Evolutionary conservation across 2,888 invertebrate species (phyloP), one percentile per base, ranked within the genome.

Genomic region (Rhabditoides inermis): DNA sequence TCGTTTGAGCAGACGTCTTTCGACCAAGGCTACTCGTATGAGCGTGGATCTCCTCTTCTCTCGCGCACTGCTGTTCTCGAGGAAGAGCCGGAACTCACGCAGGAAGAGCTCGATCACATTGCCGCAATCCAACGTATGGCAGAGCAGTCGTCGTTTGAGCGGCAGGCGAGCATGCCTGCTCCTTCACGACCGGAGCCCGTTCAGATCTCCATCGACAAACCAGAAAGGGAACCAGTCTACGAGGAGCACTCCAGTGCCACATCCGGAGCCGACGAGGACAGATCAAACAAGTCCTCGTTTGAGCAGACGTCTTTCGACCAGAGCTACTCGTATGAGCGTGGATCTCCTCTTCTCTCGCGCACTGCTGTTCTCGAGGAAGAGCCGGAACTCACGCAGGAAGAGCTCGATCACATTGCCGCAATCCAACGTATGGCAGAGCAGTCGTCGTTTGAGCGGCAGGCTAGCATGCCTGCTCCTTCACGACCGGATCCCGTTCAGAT

Each of bases 341-440:
- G 10, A 10, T 39, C 40, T 39, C 40, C 40, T n/a, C 40, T 35
- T n/a, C n/a, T n/a, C n/a, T n/a, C n/a, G 20, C 20, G 12, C 3
- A n/a, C n/a, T 25, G 18, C 15, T 12, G 18, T 6, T 3, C 15
- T 23, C 18, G 3, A 48, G 18, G 25, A 46, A 46, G 44, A 55
- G 15, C 28, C 18, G 12, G 42, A 22, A 2, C 26, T 61, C 28
- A 56, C 61, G n/a, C 53, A 58, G 51, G 60, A 58, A 48, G 59
- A 60, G 41, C 44, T 60, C 12, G 56, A 58, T 36, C 61, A 61
- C 44, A 61, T 61, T 28, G 59, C 58, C 6, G 49, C 46, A 45
- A 59, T 61, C 12, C 51, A 54, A 28, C 49, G 41, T 25, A 32
- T 61, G 22, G 61, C 61, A 4, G 51, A 55, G 22, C 60, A 65